Evolutionary conservation across 2,113 vertebrate species (phyloP).

Genomic region (Gymnogyps californianus): DNA sequence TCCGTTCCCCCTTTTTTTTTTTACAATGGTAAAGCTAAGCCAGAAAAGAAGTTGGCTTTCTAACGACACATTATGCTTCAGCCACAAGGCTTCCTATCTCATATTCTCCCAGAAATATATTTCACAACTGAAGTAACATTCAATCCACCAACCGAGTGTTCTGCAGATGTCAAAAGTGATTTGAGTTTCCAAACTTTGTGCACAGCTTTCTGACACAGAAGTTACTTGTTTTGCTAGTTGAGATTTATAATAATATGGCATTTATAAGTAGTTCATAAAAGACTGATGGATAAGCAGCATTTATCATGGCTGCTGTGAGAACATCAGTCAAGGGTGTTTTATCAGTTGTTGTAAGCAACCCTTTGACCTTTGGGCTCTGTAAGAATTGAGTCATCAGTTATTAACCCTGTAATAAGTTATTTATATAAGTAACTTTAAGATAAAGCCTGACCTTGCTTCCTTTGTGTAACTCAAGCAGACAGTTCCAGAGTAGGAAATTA

Average conservation of each 20-base stretch:
- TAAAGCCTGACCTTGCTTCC: background rate
- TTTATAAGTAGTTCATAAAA: background rate
- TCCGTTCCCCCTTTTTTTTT: background rate
- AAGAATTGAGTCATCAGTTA: background rate
- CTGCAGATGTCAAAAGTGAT: background rate
- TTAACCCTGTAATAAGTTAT: background rate
- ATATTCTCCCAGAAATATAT: background rate
- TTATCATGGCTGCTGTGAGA: background rate
- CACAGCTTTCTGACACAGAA: background rate
- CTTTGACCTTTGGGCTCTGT: background rate
- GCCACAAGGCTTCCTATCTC: background rate
- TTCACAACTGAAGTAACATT: background rate
- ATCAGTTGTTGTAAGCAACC: background rate
- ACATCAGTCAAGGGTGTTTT: background rate
- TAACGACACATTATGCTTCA: background rate
- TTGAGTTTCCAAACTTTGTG: background rate
- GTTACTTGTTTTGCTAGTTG: background rate
- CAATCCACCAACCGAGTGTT: accelerated
- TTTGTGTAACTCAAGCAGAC: background rate
- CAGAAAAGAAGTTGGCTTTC: background rate
- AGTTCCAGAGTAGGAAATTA: background rate
- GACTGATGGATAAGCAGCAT: background rate
- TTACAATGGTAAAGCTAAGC: background rate
- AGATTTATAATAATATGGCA: background rate
- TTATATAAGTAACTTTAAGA: background rate